A percentile compares a stretch with the other conserved stretches of the same genome.
These are phyloP conservation scores for Dorcus parallelipipedus DNA, from an alignment of 2,888 invertebrate genomes.

Conservation along the genomic window DNA sequence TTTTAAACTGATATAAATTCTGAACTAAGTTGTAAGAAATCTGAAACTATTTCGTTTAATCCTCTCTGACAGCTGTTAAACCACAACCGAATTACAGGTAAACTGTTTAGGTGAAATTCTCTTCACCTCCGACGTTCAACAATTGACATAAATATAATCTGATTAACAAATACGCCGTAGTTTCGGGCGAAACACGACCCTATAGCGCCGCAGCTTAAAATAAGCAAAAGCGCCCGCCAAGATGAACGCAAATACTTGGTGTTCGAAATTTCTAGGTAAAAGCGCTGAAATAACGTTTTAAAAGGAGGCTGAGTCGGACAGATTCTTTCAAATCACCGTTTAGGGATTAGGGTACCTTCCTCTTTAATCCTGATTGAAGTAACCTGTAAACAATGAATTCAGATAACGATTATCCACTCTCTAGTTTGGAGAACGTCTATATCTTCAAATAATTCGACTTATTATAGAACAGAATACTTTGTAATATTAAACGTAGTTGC, in stretches of 20 bases:
- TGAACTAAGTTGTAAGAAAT: slow-evolving; percentile 19
- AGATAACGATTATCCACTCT: too few relatives aligned
- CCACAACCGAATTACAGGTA: slow-evolving; percentile 29
- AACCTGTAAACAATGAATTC: neutral
- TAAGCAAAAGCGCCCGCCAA: neutral
- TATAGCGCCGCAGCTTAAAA: neutral
- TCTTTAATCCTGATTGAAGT: neutral
- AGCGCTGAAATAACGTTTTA: neutral
- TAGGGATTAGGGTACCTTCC: neutral
- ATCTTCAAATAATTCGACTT: too few relatives aligned
- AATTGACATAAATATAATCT: slow-evolving; percentile 28
- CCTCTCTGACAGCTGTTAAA: slow-evolving; percentile 26
- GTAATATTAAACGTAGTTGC: too few relatives aligned
- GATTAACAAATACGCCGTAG: slow-evolving; percentile 21
- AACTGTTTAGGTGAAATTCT: slow-evolving; percentile 28
- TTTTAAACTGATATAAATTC: neutral
- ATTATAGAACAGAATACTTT: too few relatives aligned
- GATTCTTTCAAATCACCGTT: too few relatives aligned
- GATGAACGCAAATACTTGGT: neutral
- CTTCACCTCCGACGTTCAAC: slow-evolving; percentile 23
- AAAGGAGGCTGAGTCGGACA: neutral
- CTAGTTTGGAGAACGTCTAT: too few relatives aligned
- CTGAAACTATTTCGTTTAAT: slow-evolving; percentile 22
- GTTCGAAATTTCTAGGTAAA: neutral
- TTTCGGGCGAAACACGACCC: neutral